phyloP scores from a whole-genome alignment of 2,888 invertebrate species.

The Thera britannica region DNA sequence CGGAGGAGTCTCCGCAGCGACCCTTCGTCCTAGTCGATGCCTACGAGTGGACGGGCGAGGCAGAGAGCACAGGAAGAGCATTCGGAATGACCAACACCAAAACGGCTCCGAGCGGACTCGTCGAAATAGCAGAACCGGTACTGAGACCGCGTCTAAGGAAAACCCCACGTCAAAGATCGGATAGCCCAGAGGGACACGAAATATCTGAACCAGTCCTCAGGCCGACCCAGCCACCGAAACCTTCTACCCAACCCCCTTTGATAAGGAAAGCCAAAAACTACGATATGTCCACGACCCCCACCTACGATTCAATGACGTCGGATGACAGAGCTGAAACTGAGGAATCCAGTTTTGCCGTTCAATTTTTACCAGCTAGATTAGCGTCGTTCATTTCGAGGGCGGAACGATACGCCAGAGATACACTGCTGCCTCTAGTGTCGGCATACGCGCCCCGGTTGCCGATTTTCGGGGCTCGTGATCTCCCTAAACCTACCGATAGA shows the following conservation, averaged over 20 bases:
- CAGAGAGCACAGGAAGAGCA: conserved; percentile 84
- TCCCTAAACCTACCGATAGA: conserved; percentile 81
- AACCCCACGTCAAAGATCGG: conserved; percentile 80
- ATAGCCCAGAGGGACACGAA: conserved; percentile 81
- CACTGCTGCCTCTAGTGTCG: conserved; percentile 90
- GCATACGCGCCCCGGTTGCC: conserved; percentile 91
- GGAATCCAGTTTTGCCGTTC: conserved; percentile 86
- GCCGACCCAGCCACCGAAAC: conserved; percentile 71
- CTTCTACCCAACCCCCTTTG: conserved; percentile 61
- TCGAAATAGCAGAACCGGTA: conserved; percentile 91
- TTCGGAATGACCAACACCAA: conserved; percentile 85
- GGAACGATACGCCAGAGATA: conserved; percentile 92
- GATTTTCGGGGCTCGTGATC: conserved; percentile 80
- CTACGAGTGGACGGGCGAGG: conserved; percentile 79
- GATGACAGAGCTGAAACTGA: conserved; percentile 68
- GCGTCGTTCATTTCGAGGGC: conserved; percentile 92
- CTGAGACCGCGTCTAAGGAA: conserved; percentile 86
- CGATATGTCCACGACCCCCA: conserved; percentile 72
- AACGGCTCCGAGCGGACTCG: conserved; percentile 70
- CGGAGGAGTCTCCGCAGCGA: conserved; percentile 68
- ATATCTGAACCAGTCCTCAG: conserved; percentile 88
- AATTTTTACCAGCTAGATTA: conserved; percentile 90
- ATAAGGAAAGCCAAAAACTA: conserved; percentile 75
- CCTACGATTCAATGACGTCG: conserved; percentile 65
- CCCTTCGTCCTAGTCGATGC: conserved; percentile 75